Evolutionary conservation across 1,140 invertebrate genomes (phyloP).

Genomic region (Ridgeia piscesae): DNA sequence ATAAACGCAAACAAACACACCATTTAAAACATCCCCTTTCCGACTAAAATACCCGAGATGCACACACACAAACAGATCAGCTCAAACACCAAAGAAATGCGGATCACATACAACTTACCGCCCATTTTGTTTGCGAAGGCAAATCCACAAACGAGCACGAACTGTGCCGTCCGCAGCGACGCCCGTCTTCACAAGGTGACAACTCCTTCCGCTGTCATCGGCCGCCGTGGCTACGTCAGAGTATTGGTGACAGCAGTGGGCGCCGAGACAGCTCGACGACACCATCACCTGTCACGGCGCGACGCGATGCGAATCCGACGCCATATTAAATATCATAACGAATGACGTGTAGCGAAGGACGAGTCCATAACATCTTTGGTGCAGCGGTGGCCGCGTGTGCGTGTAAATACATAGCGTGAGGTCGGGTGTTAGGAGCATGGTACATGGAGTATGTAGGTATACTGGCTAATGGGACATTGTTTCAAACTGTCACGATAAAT

Average conservation of each 20-base stretch:
- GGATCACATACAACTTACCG: background rate
- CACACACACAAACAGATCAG: background rate
- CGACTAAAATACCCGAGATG: background rate
- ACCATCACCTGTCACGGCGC: background rate
- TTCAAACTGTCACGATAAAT: no score
- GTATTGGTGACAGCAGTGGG: background rate
- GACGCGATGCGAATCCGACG: background rate
- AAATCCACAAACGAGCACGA: background rate
- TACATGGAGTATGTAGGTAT: no score
- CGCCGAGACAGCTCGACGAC: background rate
- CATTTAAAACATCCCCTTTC: background rate
- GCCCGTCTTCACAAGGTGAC: background rate
- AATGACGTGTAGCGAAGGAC: background rate
- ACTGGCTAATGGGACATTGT: no score
- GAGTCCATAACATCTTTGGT: background rate
- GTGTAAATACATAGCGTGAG: background rate
- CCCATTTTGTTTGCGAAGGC: background rate
- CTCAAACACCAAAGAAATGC: background rate
- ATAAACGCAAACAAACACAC: background rate
- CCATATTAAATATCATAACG: slow-evolving; percentile 6
- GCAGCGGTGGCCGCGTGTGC: background rate
- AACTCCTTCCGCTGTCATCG: background rate
- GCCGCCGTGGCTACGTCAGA: background rate
- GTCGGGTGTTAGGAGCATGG: no score
- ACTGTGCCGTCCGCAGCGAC: background rate